A percentile compares a stretch with the other conserved stretches of the same genome.
These are phyloP conservation scores for Thamnophis sirtalis DNA, from an alignment of 2,113 vertebrate genomes.

Conservation along the genomic window DNA sequence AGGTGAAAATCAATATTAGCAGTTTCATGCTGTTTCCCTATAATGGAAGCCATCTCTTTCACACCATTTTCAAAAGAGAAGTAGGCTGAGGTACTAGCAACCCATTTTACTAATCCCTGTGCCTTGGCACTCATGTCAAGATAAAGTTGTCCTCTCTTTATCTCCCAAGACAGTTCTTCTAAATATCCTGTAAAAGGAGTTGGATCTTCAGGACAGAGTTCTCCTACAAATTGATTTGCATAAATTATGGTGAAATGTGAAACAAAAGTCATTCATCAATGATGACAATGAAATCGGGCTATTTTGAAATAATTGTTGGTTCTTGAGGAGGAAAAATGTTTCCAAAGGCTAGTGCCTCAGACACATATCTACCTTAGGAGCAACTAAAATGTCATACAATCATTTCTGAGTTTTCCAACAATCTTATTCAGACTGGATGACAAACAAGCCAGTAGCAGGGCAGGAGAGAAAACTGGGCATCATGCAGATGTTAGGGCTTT, in stretches of 20 bases:
- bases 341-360: not conserved
- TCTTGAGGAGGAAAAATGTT: not conserved
- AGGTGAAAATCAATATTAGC: not conserved
- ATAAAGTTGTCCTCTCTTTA: not conserved
- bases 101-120: not conserved
- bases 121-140: not conserved
- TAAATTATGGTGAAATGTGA: not conserved
- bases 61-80: not conserved
- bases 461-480: not conserved
- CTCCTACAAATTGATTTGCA: not conserved
- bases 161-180: not conserved
- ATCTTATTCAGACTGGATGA: not conserved
- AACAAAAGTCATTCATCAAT: not conserved
- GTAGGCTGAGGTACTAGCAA: not conserved
- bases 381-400: not conserved
- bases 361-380: not conserved
- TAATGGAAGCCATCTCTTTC: not conserved
- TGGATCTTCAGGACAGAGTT: not conserved
- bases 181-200: not conserved
- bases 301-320: not conserved
- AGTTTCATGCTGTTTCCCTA: not conserved
- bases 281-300: not conserved
- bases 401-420: not conserved
- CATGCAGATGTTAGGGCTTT: not conserved
- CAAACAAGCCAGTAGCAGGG: not conserved